Base-by-base conservation (phyloP, 2,888 invertebrate species). In the Hyposoter dolosus region DNA sequence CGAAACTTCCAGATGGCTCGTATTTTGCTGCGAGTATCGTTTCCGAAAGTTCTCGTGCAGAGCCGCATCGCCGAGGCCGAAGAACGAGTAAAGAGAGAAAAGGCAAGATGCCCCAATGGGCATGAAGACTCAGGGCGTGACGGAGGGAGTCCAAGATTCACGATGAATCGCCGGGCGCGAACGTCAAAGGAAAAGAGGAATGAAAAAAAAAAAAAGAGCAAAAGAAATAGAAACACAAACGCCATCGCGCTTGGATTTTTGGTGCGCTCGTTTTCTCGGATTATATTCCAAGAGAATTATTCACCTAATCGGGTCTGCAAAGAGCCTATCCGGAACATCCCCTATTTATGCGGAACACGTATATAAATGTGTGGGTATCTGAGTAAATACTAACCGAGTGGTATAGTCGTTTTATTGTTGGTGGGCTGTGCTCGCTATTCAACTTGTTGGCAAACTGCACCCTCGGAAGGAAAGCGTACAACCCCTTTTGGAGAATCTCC, bases 161-260 rank as follows among this genome's bases (percentile, higher is more conserved):
- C 84, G 86, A 88, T 88, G 86, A 88, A 88, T 88, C 83, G 88
- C 82, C 83, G n/a, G n/a, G n/a, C n/a, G 28, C 28, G 80, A 87
- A 82, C 84, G 82, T 65, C 69, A 82, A 75, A 79, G 82, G 75
- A 66, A 72, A 63, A 79, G 56, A 60, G 53, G 53, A 47, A 69
- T 28, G 45, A 47, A 50, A 68, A 80, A 76, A 69, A 74, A 76
- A 60, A n/a, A n/a, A 56, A 74, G 32, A 28, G 71, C 83, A 50
- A 76, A 40, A n/a, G 23, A 45, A 40, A n/a, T 28, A 45, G 47
- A 32, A 32, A 43, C 60, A 53, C 50, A n/a, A 72, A 56, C 72
- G 47, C 60, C 43, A 47, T 68, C 32, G 28, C 68, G 68, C 50
- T 75, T 43, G 68, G 68, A 43, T 81, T 84, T 84, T 78, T 71